Evolutionary conservation across 37 sponge, comb jelly and placozoan species (phyloP), one percentile per base, ranked within the genome.

Genomic region (Crambe crambe): DNA sequence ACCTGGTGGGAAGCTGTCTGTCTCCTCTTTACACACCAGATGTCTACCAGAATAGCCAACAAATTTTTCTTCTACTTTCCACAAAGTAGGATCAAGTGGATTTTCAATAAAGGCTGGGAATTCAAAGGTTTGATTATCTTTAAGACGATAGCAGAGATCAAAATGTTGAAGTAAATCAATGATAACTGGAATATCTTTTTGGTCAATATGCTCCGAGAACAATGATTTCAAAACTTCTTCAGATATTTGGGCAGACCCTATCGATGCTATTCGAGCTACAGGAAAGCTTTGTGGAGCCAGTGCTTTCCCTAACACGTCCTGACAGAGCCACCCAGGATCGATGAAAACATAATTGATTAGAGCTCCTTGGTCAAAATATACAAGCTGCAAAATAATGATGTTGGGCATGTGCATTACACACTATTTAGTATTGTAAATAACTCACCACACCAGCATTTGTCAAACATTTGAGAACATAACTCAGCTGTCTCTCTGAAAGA

Each of bases 281-380:
- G 84, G 74, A 61, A 87, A 87, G 17, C 58, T 66, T 29, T 68
- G 75, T 40, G 93, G 89, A 12, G 93, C 93, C 29, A 92, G 74
- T 27, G 82, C 86, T 26, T 86, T 76, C 3, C 93, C 93, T 22
- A 92, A 79, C 20, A 88, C 85, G 43, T 92, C 83, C 12, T 69
- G 56, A 63, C 93, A 92, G 17, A 92, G 80, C 93, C 93, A 92
- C 36, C 54, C 73, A 18, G 93, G 89, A 41, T 92, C 93, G 36
- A 88, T 76, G 63, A 85, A 87, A 34, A 92, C 71, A 47, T 67
- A 72, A 35, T 81, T 62, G 4, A 68, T 21, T 41, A 88, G 68
- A 34, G 86, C 78, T 37, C 89, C 77, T 27, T 82, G 73, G 37
- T 90, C 68, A 61, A 84, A 58, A 60, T 91, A 91, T n/a, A 86